Percentiles rank a stretch among this genome's conserved stretches.
phyloP scores from a whole-genome alignment of 2,113 vertebrate genomes.

The human region GRCh38 chr18:40873001-40873500 shows the following conservation, averaged over 20 bases:
- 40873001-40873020: background rate
- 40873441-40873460: background rate
- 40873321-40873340: background rate
- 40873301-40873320: background rate
- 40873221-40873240: background rate
- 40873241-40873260: background rate
- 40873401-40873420: background rate
- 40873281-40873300: background rate
- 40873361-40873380: fast-evolving
- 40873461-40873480: background rate
- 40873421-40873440: background rate
- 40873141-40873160: background rate
- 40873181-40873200: background rate
- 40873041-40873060: background rate
- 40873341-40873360: background rate
- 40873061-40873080: background rate
- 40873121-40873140: background rate
- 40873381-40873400: background rate
- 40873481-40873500: background rate
- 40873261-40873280: background rate
- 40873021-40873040: background rate
- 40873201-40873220: background rate
- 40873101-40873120: background rate
- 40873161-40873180: background rate
- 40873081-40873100: background rate